These are phyloP conservation scores for Callinectes sapidus DNA, from an alignment of 2,888 invertebrate genomes.

Conservation along the genomic window DNA sequence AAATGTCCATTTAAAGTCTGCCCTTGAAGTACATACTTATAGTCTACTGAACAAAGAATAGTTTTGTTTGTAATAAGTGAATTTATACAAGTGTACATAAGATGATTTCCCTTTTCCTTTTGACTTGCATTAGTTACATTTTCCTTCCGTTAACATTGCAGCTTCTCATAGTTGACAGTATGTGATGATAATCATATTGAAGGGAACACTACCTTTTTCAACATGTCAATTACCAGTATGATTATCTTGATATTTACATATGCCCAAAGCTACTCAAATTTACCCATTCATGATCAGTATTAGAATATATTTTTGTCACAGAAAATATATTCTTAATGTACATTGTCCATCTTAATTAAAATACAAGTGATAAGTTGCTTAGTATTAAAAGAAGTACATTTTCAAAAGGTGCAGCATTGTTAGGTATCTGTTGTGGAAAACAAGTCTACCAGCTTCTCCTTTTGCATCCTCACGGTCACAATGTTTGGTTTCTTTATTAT, in stretches of 20 bases:
- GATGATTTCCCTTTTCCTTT: not conserved
- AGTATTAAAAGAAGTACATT: not conserved
- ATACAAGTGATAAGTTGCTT: not conserved
- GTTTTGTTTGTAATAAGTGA: not conserved
- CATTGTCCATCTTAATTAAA: not conserved
- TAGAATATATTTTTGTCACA: not conserved
- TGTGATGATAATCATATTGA: not conserved
- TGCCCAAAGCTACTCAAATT: not conserved
- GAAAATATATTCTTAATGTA: not conserved
- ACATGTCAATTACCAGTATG: not conserved
- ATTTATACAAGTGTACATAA: not conserved
- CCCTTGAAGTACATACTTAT: not conserved
- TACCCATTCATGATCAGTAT: slow-evolving; percentile 12
- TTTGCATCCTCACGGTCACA: not conserved
- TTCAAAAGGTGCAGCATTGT: not conserved
- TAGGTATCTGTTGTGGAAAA: not conserved
- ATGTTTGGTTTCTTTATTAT: not conserved
- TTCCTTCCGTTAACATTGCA: not conserved
- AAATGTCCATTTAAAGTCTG: not conserved
- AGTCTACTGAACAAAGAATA: not conserved
- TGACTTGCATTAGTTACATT: not conserved
- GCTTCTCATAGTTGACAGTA: not conserved
- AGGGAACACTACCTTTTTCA: not conserved
- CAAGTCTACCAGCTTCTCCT: not conserved
- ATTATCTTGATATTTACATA: not conserved